Conservation (phyloP, 2,797 vertebrate genomes). For the Neoniphon sammara region DNA sequence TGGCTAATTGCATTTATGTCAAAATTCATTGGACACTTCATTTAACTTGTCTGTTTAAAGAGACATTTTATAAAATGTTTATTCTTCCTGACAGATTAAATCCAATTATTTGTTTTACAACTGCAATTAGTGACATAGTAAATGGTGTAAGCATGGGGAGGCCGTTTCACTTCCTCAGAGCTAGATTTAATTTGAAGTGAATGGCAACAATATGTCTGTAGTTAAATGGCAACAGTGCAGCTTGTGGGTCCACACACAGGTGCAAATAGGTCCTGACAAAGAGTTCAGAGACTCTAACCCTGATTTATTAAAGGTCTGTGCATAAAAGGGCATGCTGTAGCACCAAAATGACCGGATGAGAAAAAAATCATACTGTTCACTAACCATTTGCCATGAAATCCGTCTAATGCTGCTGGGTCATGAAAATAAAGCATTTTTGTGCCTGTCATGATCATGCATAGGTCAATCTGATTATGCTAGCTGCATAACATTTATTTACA, state of each 20-base stretch:
- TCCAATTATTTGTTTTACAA: slow-evolving; percentile 84
- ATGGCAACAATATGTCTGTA: slow-evolving; percentile 44
- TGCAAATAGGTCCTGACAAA: slow-evolving; percentile 25
- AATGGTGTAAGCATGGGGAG: slow-evolving; percentile 35
- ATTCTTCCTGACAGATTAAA: slow-evolving; percentile 74
- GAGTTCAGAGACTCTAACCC: slow-evolving; percentile 4
- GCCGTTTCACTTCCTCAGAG: slow-evolving; percentile 58
- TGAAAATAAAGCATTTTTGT: too few species aligned
- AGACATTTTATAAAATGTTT: slow-evolving; percentile 81
- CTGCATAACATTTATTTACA: too few species aligned
- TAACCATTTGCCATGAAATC: too few species aligned
- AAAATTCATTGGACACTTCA: slow-evolving; percentile 82
- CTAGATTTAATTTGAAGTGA: slow-evolving; percentile 81
- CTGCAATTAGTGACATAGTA: slow-evolving; percentile 72
- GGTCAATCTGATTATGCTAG: too few species aligned
- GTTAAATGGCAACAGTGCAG: slow-evolving; percentile 35
- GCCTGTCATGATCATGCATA: too few species aligned
- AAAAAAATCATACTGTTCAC: too few species aligned
- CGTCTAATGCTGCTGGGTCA: too few species aligned
- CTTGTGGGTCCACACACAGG: slow-evolving; percentile 3
- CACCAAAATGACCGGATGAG: too few species aligned
- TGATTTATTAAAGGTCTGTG: slow-evolving; percentile 5
- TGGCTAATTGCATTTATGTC: slow-evolving; percentile 83
- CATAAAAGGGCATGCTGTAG: too few species aligned
- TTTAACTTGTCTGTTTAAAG: slow-evolving; percentile 83